A percentile compares a stretch with the other conserved stretches of the same genome.
phyloP scores from a whole-genome alignment of 2,888 invertebrate species.

The Drosophila stalkeri region DNA sequence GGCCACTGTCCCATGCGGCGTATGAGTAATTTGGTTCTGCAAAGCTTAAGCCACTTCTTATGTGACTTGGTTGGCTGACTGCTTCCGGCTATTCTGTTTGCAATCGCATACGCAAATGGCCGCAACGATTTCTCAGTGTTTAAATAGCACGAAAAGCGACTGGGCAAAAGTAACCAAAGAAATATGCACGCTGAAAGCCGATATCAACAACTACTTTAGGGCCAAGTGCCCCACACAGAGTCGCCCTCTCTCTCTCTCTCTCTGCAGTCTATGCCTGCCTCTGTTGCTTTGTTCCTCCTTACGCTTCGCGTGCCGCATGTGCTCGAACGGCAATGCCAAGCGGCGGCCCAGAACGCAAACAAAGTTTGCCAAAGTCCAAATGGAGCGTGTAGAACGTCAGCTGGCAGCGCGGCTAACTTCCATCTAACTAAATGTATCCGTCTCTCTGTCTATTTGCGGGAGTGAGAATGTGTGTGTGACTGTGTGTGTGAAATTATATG shows the following conservation, averaged over 20 bases:
- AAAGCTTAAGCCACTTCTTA: slow-evolving; percentile 25
- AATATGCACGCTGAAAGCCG: slow-evolving; percentile 67
- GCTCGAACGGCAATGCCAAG: slow-evolving; percentile 43
- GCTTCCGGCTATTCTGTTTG: slow-evolving; percentile 54
- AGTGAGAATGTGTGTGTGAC: slow-evolving; percentile 3
- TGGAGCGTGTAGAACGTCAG: slow-evolving; percentile 74
- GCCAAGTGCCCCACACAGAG: slow-evolving; percentile 34
- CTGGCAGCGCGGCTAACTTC: slow-evolving; percentile 47
- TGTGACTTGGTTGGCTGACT: slow-evolving; percentile 14
- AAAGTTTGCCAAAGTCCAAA: slow-evolving; percentile 70
- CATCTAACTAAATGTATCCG: slow-evolving; percentile 25
- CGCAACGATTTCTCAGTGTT: slow-evolving; percentile 51
- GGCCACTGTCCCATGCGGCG: slow-evolving; percentile 47
- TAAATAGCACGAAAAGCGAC: slow-evolving; percentile 54
- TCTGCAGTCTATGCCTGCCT: not conserved
- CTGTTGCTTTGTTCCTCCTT: slow-evolving; percentile 4
- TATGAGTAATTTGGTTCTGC: slow-evolving; percentile 69
- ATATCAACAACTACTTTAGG: slow-evolving; percentile 71
- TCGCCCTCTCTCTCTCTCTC: not conserved
- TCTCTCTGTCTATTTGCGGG: not conserved
- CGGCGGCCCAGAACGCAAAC: slow-evolving; percentile 50
- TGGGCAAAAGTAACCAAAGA: slow-evolving; percentile 27
- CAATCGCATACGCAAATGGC: slow-evolving; percentile 52
- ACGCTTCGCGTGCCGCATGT: slow-evolving; percentile 66
- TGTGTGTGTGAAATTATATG: not conserved